Percentiles rank a stretch among this genome's conserved stretches.
These are phyloP conservation scores for Sitta carolinensis DNA, from an alignment of 2,797 vertebrate genomes.

Conservation along the genomic window DNA sequence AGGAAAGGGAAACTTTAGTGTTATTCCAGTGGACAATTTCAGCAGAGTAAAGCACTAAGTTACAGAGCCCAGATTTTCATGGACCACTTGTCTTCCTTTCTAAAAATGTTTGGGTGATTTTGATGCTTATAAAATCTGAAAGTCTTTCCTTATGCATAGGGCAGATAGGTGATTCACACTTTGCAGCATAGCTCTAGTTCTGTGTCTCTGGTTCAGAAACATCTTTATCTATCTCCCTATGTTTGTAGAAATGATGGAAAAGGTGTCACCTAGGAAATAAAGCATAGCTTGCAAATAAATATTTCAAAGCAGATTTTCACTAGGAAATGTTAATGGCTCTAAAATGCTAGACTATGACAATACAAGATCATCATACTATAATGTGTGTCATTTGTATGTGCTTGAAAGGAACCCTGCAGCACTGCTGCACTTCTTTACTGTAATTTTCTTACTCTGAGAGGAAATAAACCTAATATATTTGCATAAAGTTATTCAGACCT, in stretches of 20 bases:
- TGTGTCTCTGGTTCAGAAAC: neutral
- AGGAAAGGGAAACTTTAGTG: neutral
- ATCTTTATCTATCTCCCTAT: neutral
- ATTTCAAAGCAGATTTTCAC: constrained; percentile 28
- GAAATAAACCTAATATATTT: neutral
- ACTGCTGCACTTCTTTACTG: neutral
- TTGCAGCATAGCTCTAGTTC: neutral
- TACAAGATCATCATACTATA: neutral
- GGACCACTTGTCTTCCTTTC: neutral
- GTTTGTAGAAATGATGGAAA: neutral
- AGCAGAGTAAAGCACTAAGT: neutral
- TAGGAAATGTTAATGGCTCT: constrained; percentile 4
- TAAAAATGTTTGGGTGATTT: neutral
- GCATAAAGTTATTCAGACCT: neutral
- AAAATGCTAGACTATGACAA: neutral
- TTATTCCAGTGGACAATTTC: neutral
- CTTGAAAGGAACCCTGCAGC: neutral
- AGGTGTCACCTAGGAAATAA: neutral
- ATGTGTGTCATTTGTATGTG: neutral
- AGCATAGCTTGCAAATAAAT: constrained; percentile 3
- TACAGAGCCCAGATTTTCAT: neutral
- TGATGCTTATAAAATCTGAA: neutral
- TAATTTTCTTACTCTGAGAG: neutral
- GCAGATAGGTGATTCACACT: neutral
- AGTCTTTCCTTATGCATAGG: neutral